Base-by-base conservation (phyloP, 53 echinoderm and acorn worm genomes). In the Mesocentrotus franciscanus region DNA sequence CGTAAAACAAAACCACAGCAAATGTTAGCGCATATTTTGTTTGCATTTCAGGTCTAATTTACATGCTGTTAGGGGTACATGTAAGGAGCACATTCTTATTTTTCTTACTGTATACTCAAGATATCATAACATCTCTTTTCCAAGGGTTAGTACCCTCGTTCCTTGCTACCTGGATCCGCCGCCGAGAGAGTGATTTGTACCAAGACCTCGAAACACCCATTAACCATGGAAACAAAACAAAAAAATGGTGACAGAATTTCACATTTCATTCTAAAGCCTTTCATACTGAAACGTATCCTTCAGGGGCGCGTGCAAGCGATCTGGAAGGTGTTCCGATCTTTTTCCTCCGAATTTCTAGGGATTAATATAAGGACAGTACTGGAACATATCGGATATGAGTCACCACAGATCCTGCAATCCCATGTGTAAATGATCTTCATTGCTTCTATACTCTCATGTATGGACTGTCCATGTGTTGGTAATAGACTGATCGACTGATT, bases 291-390 rank as follows among this genome's bases (percentile, higher is more conserved):
- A 79, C 35, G 35, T 6, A 36, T 79, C 81, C 81, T 39, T 36
- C 36, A 79, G 20, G 39, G 35, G 36, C 36, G 35, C 11, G 39
- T 79, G 81, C 18, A 74, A 74, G 10, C 32, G 10, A 74, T 74
- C 74, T 30, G 6, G 10, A 74, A 30, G 74, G 9, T 74, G 30
- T 74, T 30, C 32, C 29, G 32, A 81, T 16, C 42, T 9, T 22
- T 78, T 81, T 81, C 81, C 39, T 81, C 6, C 20, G 81, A 81
- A 79, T 36, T 79, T 79, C 79, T 14, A 39, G 17, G 79, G 79
- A 81, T 81, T 81, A 39, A 39, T 39, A 81, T 39, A 81, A 81
- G 81, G 81, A 81, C 81, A 81, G 76, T 5, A 76, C 33, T 29
- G 29, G n/a, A 30, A 20, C 33, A 15, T 18, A 81, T 39, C 39